A percentile compares a stretch with the other conserved stretches of the same genome.
These are phyloP conservation scores for Gryllus longicercus DNA, from an alignment of 2,888 invertebrate genomes.

Conservation along the genomic window DNA sequence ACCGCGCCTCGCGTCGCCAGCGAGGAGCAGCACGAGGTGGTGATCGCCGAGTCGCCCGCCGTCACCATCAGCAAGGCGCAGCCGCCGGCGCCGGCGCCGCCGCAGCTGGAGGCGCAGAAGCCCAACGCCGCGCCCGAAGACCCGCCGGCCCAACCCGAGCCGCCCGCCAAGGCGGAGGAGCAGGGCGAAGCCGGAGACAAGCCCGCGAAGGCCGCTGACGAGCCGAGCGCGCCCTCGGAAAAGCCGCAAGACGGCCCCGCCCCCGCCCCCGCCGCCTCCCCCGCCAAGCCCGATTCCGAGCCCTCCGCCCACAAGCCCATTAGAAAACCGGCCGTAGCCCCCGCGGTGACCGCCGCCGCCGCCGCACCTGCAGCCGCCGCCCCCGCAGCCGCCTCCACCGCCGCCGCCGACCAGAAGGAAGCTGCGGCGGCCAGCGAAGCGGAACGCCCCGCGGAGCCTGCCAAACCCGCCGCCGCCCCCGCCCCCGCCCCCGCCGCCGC, in stretches of 20 bases:
- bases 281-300: neutral
- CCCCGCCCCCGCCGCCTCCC: neutral
- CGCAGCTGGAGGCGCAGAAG: neutral
- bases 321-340: neutral
- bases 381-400: neutral
- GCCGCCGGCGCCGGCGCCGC: neutral
- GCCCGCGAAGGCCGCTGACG: neutral
- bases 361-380: neutral
- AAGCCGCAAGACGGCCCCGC: neutral
- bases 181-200: neutral
- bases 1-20: neutral
- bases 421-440: neutral
- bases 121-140: neutral
- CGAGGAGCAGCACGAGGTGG: neutral
- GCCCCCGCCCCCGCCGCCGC: neutral
- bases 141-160: neutral
- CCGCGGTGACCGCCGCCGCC: neutral
- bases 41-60: constrained; percentile 6
- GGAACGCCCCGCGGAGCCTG: neutral
- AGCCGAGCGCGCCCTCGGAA: neutral
- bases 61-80: neutral
- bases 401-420: neutral
- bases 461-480: neutral
- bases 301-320: neutral
- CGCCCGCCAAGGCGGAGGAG: neutral